Conservation (phyloP, 2,888 invertebrate genomes). For the Ethmia dodecea region DNA sequence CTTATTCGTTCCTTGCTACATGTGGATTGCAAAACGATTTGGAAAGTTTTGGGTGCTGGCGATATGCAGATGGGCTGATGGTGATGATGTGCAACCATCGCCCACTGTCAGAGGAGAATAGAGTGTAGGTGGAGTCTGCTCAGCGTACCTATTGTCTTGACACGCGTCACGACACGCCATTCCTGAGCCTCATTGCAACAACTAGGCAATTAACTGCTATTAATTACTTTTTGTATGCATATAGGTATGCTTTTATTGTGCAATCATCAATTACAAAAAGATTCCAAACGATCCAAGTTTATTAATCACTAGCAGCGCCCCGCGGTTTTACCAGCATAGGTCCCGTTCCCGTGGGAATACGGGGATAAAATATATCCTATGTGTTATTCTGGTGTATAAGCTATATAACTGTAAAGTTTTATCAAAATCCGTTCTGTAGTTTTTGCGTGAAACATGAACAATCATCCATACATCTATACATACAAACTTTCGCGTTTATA, state of each 20-base stretch:
- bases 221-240: background rate
- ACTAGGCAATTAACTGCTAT: background rate
- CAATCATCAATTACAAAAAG: background rate
- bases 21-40: conserved; percentile 60
- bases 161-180: no score
- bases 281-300: background rate
- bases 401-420: no score
- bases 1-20: conserved; percentile 50
- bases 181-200: background rate
- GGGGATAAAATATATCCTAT: no score
- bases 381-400: no score
- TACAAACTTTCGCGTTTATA: no score
- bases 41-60: conserved; percentile 60
- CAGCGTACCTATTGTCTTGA: conserved; percentile 25
- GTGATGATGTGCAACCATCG: conserved; percentile 67
- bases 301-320: no score
- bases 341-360: no score
- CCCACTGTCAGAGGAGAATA: conserved; percentile 49
- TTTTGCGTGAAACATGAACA: no score
- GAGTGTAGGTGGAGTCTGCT: conserved; percentile 56
- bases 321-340: no score
- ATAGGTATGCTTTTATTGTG: background rate
- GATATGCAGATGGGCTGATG: conserved; percentile 44
- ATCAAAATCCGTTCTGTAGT: no score
- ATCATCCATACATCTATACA: no score